phyloP scores from a whole-genome alignment of 2,113 vertebrate genomes.

The Phaethornis superciliosus region DNA sequence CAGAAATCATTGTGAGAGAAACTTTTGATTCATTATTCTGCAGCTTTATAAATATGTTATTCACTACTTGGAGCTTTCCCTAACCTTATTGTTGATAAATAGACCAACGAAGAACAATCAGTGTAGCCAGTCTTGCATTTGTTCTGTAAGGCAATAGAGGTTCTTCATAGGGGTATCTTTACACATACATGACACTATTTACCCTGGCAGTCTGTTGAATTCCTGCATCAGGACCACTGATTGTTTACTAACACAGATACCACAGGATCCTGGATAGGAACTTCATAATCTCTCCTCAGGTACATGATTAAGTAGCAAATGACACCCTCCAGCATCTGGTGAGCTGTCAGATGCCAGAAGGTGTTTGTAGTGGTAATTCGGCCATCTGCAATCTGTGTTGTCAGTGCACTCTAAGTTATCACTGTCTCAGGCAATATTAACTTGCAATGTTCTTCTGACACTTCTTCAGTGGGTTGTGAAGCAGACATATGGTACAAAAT shows the following conservation, averaged over 20 bases:
- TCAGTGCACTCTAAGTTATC: slow-evolving; percentile 62
- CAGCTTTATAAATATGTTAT: neutral
- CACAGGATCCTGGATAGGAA: slow-evolving; percentile 6
- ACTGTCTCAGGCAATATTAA: slow-evolving; percentile 67
- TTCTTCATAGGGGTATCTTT: neutral
- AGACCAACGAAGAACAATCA: neutral
- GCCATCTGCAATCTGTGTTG: slow-evolving; percentile 69
- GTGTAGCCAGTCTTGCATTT: neutral
- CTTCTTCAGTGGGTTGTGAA: slow-evolving; percentile 51
- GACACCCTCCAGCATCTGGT: slow-evolving; percentile 66
- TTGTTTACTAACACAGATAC: slow-evolving; percentile 53
- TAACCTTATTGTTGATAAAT: neutral
- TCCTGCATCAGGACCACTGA: neutral
- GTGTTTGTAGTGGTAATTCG: slow-evolving; percentile 71
- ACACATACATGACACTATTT: neutral
- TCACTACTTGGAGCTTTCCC: neutral
- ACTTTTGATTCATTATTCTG: neutral
- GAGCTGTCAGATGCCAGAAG: slow-evolving; percentile 70
- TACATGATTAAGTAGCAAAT: slow-evolving; percentile 69
- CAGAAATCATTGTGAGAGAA: neutral
- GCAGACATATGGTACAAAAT: slow-evolving; percentile 45
- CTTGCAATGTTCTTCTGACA: slow-evolving; percentile 59
- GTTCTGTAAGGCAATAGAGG: neutral
- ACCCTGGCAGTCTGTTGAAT: neutral
- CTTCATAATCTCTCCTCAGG: slow-evolving; percentile 43